Conservation (phyloP, 2,797 vertebrate genomes). For the Helicolenus hilgendorfi region DNA sequence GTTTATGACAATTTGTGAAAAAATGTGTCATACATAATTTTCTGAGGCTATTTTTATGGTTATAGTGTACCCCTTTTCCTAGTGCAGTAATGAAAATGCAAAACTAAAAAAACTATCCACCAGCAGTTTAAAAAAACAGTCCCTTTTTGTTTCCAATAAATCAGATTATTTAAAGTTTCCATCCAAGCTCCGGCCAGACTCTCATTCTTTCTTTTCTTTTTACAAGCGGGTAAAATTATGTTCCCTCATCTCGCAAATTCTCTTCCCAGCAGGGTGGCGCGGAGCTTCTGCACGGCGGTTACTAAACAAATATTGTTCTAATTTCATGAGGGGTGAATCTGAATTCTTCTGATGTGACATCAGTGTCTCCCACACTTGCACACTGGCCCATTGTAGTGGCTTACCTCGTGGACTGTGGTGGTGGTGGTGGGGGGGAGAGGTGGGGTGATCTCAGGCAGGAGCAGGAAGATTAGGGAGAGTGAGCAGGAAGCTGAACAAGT, state of each 20-base stretch:
- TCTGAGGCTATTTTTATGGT: background rate
- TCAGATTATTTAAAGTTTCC: conserved; percentile 63
- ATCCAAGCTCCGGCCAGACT: conserved; percentile 22
- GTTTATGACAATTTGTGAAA: background rate
- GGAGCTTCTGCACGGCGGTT: conserved; percentile 67
- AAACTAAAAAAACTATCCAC: background rate
- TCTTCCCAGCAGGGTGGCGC: conserved; percentile 62
- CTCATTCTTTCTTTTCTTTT: conserved; percentile 22
- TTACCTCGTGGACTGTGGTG: conserved; percentile 52
- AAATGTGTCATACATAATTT: background rate
- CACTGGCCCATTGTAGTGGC: conserved; percentile 88
- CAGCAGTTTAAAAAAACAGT: background rate
- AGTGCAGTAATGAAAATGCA: background rate
- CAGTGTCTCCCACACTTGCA: conserved; percentile 81
- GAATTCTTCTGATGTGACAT: conserved; percentile 90
- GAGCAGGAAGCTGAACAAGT: conserved; percentile 17
- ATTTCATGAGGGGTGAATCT: conserved; percentile 86
- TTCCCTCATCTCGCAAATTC: conserved; percentile 60
- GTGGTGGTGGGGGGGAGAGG: too few species aligned
- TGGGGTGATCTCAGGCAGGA: conserved; percentile 45
- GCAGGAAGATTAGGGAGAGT: conserved; percentile 19
- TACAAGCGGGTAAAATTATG: conserved; percentile 46
- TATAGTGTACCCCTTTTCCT: background rate
- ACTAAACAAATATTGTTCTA: conserved; percentile 91
- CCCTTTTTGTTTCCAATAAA: conserved; percentile 34